phyloP scores from a whole-genome alignment of 2,888 invertebrate species.

The Acronicta leporina region DNA sequence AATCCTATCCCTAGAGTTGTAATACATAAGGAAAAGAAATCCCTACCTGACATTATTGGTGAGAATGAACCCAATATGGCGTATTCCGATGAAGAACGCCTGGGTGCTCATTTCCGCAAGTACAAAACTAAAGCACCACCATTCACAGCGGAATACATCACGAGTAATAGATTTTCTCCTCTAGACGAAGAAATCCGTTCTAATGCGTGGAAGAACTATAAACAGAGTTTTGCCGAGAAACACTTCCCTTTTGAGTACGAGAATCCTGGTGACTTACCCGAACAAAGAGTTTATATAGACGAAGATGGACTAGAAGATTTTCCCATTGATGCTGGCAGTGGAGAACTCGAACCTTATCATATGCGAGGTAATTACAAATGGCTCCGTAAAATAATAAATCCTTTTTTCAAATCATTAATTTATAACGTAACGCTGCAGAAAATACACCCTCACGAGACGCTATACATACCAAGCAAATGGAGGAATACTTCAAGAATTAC shows the following conservation, averaged over 20 bases:
- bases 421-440: slow-evolving; percentile 48
- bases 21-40: slow-evolving; percentile 80
- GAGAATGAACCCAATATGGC: slow-evolving; percentile 72
- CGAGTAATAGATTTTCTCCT: slow-evolving; percentile 78
- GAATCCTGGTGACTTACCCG: slow-evolving; percentile 83
- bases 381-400: not conserved
- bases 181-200: slow-evolving; percentile 82
- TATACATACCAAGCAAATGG: slow-evolving; percentile 79
- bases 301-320: slow-evolving; percentile 85
- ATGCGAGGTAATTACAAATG: slow-evolving; percentile 71
- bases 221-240: slow-evolving; percentile 82
- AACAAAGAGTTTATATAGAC: slow-evolving; percentile 89
- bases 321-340: slow-evolving; percentile 80
- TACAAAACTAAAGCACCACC: slow-evolving; percentile 77
- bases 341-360: slow-evolving; percentile 76
- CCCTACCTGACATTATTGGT: slow-evolving; percentile 62
- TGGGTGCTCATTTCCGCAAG: slow-evolving; percentile 84
- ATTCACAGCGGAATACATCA: slow-evolving; percentile 82
- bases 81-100: slow-evolving; percentile 84
- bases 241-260: slow-evolving; percentile 86
- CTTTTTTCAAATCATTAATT: slow-evolving; percentile 5
- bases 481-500: slow-evolving; percentile 78
- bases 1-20: slow-evolving; percentile 57
- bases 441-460: slow-evolving; percentile 56
- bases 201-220: slow-evolving; percentile 83